These are phyloP conservation scores for Drosophila nannoptera DNA, from an alignment of 1,140 invertebrate species.

Conservation along the genomic window DNA sequence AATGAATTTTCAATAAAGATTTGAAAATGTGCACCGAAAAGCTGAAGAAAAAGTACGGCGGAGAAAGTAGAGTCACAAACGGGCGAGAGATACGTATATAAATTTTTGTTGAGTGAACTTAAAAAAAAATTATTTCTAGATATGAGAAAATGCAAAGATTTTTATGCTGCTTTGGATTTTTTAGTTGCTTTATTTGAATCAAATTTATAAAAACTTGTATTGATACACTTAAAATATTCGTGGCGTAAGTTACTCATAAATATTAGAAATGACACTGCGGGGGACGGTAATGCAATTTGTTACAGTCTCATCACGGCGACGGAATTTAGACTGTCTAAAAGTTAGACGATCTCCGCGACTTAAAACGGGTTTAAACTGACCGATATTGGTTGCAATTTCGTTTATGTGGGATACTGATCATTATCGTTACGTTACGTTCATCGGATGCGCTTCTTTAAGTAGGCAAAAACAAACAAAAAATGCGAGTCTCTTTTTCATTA, in stretches of 20 bases:
- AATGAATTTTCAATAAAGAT: slow-evolving; percentile 61
- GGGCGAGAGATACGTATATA: slow-evolving; percentile 63
- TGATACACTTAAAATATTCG: slow-evolving; percentile 62
- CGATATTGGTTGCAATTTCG: slow-evolving; percentile 46
- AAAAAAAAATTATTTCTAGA: slow-evolving; percentile 51
- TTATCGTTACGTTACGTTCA: slow-evolving; percentile 68
- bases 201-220: slow-evolving; percentile 38
- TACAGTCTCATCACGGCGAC: slow-evolving; percentile 63
- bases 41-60: slow-evolving; percentile 73
- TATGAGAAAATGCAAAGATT: slow-evolving; percentile 69
- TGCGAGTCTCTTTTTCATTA: slow-evolving; percentile 64
- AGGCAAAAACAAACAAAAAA: slow-evolving; percentile 71
- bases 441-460: slow-evolving; percentile 55
- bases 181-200: slow-evolving; percentile 61
- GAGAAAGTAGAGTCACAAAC: slow-evolving; percentile 71
- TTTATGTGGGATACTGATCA: slow-evolving; percentile 32
- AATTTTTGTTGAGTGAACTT: slow-evolving; percentile 63
- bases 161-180: slow-evolving; percentile 64
- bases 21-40: slow-evolving; percentile 65
- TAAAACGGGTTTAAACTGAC: slow-evolving; percentile 28
- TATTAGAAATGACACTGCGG: slow-evolving; percentile 54
- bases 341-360: slow-evolving; percentile 31
- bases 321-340: slow-evolving; percentile 53
- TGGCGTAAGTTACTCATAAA: slow-evolving; percentile 62
- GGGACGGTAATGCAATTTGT: slow-evolving; percentile 56